Percentiles rank a stretch among this genome's conserved stretches.
These are phyloP conservation scores for Drosophila azteca DNA, from an alignment of 1,140 invertebrate genomes.

Conservation along the genomic window DNA sequence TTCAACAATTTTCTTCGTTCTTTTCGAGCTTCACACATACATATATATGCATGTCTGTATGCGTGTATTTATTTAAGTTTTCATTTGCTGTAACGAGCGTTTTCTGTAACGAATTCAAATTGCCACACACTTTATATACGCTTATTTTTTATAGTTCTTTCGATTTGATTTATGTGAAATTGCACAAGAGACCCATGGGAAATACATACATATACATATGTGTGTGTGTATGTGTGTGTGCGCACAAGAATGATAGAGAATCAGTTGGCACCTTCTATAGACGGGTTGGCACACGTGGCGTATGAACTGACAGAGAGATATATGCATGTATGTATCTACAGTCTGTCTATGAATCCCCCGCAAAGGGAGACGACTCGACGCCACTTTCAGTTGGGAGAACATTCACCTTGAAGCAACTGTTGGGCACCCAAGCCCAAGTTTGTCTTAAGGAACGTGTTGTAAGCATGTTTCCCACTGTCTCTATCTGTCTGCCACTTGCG, in stretches of 20 bases:
- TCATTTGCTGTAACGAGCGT: constrained; percentile 26
- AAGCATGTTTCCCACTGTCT: constrained; percentile 12
- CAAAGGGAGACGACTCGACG: constrained; percentile 10
- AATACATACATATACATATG: not conserved
- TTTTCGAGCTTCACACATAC: not conserved
- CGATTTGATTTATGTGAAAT: constrained; percentile 72
- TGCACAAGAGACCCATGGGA: constrained; percentile 47
- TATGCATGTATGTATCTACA: too few relatives aligned
- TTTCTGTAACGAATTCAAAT: constrained; percentile 51
- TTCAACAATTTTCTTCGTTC: constrained; percentile 17
- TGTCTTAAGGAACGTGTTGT: constrained; percentile 34
- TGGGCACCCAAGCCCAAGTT: constrained; percentile 3
- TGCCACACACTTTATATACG: constrained; percentile 52
- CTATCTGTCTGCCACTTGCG: constrained; percentile 16
- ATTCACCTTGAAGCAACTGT: constrained; percentile 13
- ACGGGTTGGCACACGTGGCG: constrained; percentile 33
- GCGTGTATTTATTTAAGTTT: constrained; percentile 57
- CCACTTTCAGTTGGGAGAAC: not conserved
- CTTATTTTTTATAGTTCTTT: constrained; percentile 62
- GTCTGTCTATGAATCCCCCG: not conserved
- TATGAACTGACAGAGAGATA: constrained; percentile 16
- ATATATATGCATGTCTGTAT: too few relatives aligned
- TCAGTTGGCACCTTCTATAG: constrained; percentile 49
- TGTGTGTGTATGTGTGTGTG: not conserved
- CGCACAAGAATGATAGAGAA: constrained; percentile 25